Evolutionary conservation across 2,888 invertebrate species (phyloP).

Genomic region (Caradrina clavipalpis): DNA sequence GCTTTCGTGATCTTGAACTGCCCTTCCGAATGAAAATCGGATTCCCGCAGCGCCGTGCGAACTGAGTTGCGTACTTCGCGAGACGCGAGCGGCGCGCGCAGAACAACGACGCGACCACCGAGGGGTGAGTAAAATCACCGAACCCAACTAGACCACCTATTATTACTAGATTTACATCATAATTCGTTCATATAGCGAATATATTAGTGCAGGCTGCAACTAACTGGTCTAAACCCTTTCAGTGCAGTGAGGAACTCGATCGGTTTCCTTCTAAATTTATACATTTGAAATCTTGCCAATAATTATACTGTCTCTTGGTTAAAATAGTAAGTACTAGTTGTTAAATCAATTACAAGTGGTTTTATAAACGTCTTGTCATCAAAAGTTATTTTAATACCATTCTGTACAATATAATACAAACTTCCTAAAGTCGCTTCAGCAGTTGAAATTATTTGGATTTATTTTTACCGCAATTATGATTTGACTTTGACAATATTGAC

Average conservation of each 20-base stretch:
- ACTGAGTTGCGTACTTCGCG: constrained; percentile 83
- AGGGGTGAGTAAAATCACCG: constrained; percentile 76
- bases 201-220: constrained; percentile 48
- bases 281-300: constrained; percentile 83
- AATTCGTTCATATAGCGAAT: constrained; percentile 31
- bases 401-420: no score
- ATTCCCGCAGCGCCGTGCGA: constrained; percentile 78
- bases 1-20: constrained; percentile 90
- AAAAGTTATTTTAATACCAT: neutral
- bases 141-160: constrained; percentile 69
- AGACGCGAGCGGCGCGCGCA: constrained; percentile 84
- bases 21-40: constrained; percentile 87
- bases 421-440: neutral
- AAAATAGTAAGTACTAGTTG: constrained; percentile 23
- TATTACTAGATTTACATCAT: constrained; percentile 53
- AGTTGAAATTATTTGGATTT: neutral
- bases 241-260: constrained; percentile 60
- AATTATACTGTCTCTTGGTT: constrained; percentile 21
- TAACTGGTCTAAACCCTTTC: constrained; percentile 44
- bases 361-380: neutral
- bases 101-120: constrained; percentile 73
- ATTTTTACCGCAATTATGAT: constrained; percentile 29
- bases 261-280: constrained; percentile 78
- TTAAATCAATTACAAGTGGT: neutral
- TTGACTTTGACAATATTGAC: constrained; percentile 12